Evolutionary conservation across 2,888 invertebrate genomes (phyloP), one percentile per base, ranked within the genome.

Genomic region (Calliphora vomitoria): DNA sequence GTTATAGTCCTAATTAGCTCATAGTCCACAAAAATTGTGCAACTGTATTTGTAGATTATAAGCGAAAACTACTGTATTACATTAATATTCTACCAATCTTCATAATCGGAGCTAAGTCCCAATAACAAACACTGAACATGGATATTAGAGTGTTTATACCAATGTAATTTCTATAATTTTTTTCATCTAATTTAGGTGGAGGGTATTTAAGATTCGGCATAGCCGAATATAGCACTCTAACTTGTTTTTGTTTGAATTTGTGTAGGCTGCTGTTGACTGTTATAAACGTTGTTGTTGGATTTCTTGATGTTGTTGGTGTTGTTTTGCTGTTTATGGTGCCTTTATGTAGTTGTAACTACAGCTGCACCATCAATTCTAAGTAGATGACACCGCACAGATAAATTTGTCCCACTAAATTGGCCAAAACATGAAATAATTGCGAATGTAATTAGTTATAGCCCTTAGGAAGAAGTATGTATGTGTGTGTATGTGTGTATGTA

Each of bases 351-450:
- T 86, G 82, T 76, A 86, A 85, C 78, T 89, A 87, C 88, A 89
- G 78, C 89, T 89, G 87, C 88, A 88, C 91, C 91, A 92, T 93
- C 92, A 92, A 92, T 93, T 93, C 93, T 93, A 93, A 93, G 92
- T 92, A 93, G 93, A 93, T 93, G 93, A 93, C 93, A 93, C 92
- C 91, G 92, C 92, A 90, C 92, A 93, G 93, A 93, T 93, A 93
- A 93, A 93, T 93, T 93, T 93, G 93, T 93, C 92, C 93, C 91
- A 92, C 92, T 93, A 93, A 93, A 93, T 93, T 93, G 93, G 92
- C 93, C 93, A 93, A 93, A 93, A 93, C 93, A 93, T 93, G 93
- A 93, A 93, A 93, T 93, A 93, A 93, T 93, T 93, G 93, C 93
- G 92, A 93, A 93, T 93, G 93, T 93, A 93, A 93, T 93, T 93